A percentile compares a stretch with the other conserved stretches of the same genome.
Evolutionary conservation across 35 echinoderm and acorn worm genomes (phyloP).

Genomic region (Ophiothrix spiculata): DNA sequence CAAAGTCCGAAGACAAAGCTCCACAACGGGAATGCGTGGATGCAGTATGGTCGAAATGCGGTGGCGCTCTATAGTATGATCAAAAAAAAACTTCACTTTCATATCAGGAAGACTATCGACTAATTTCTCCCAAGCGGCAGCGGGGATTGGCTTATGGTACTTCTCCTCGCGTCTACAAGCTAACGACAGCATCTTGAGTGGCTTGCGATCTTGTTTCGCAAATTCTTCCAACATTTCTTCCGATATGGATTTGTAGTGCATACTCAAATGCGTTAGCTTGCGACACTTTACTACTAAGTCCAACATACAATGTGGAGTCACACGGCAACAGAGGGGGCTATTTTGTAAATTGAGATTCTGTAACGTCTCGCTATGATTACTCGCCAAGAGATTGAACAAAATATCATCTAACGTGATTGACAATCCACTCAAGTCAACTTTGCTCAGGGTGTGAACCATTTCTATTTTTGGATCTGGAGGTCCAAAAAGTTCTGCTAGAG

Average conservation of each 20-base stretch:
- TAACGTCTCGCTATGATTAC: slow-evolving; percentile 58
- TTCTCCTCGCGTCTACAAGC: slow-evolving; percentile 78
- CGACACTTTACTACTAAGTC: slow-evolving; percentile 69
- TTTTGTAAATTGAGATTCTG: slow-evolving; percentile 83
- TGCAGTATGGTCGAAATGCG: slow-evolving; percentile 73
- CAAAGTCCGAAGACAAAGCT: slow-evolving; percentile 58
- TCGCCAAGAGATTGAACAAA: slow-evolving; percentile 60
- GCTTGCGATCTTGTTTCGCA: slow-evolving; percentile 23
- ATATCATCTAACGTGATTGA: slow-evolving; percentile 53
- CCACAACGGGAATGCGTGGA: slow-evolving; percentile 70
- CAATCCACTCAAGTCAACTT: slow-evolving; percentile 69
- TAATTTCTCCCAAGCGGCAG: slow-evolving; percentile 60
- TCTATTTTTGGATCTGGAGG: slow-evolving; percentile 57
- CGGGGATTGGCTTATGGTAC: slow-evolving; percentile 64
- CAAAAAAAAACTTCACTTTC: slow-evolving; percentile 70
- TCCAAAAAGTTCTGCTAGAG: slow-evolving; percentile 85
- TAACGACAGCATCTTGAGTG: slow-evolving; percentile 62
- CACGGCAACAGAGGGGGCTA: slow-evolving; percentile 69
- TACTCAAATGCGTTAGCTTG: slow-evolving; percentile 49
- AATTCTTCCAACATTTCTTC: slow-evolving; percentile 67
- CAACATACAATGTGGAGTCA: slow-evolving; percentile 54
- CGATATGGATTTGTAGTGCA: slow-evolving; percentile 66
- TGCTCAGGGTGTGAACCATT: slow-evolving; percentile 48
- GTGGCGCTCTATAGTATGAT: slow-evolving; percentile 89
- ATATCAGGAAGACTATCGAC: slow-evolving; percentile 46